Conservation (phyloP, 2,888 invertebrate genomes). For the Phyllotreta striolata region DNA sequence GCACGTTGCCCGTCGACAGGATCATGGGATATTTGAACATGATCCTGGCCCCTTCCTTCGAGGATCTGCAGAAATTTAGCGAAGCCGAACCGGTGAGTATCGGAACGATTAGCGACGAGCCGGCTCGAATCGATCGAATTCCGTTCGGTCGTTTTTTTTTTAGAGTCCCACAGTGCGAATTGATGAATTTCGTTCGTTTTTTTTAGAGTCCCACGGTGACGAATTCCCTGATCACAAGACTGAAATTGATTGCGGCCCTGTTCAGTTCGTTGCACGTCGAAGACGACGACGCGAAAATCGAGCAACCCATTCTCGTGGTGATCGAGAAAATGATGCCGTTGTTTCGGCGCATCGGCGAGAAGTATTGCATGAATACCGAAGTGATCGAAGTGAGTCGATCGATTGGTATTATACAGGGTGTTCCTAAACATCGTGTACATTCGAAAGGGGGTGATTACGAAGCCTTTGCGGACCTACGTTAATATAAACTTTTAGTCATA, state of each 20-base stretch:
- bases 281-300: constrained; percentile 42
- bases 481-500: too few species aligned
- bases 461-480: too few species aligned
- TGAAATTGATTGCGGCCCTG: constrained; percentile 72
- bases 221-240: constrained; percentile 67
- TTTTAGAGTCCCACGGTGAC: constrained; percentile 63
- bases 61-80: constrained; percentile 67
- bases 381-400: constrained; percentile 68
- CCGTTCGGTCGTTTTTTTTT: too few species aligned
- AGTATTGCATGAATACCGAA: constrained; percentile 70
- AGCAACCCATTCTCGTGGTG: constrained; percentile 68
- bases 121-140: too few species aligned
- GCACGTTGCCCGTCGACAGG: constrained; percentile 69
- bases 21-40: constrained; percentile 75
- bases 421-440: too few species aligned
- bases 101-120: too few species aligned
- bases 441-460: too few species aligned
- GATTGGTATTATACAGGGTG: too few species aligned
- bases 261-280: constrained; percentile 67
- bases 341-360: constrained; percentile 67
- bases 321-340: constrained; percentile 71
- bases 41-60: constrained; percentile 72
- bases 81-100: constrained; percentile 62
- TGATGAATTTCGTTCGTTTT: constrained; percentile 41
- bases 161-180: constrained; percentile 63